Base-by-base conservation (phyloP, 2,888 invertebrate genomes). In the Lasioglossum calceatum region DNA sequence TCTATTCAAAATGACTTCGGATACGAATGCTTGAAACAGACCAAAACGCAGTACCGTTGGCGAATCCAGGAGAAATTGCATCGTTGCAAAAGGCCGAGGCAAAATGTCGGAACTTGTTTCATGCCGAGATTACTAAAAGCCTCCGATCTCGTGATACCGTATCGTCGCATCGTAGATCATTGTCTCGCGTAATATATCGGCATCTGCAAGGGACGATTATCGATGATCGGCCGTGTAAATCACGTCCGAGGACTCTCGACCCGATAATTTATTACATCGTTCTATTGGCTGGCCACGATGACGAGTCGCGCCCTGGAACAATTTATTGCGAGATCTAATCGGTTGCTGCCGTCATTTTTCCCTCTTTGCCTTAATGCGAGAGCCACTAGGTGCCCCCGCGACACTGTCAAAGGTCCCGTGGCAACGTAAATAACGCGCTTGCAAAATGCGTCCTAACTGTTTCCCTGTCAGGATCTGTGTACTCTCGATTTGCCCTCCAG, bases 251-350 rank as follows among this genome's bases (percentile, higher is more conserved):
- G 79, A 84, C 79, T 84, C 77, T 84, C 79, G 58, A 71, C 81
- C 77, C 47, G 54, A 81, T 89, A 87, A 89, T 82, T 89, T 89
- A 89, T 80, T 72, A 75, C 84, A 32, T 58, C 70, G 86, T 72
- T 77, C 88, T 70, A 78, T 84, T 87, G 80, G 76, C 72, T 44
- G 50, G 81, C 70, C 84, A 76, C 84, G 81, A 82, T 86, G 88
- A 88, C 89, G 87, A 89, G 79, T 87, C 84, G 42, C 54, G 87
- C 77, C 67, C 75, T 58, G 32, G 58, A 70, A 84, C 87, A 87
- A 89, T 89, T 89, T 88, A 89, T 87, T 47, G 81, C 42, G n/a
- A 64, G 83, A 89, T 84, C 61, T 72, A 64, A 85, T 86, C 86
- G 71, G 27, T 23, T 27, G 4, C 8, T 42, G 16, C 16, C 27